Conservation (phyloP, 2,113 vertebrate genomes). For the Ptyas mucosa region DNA sequence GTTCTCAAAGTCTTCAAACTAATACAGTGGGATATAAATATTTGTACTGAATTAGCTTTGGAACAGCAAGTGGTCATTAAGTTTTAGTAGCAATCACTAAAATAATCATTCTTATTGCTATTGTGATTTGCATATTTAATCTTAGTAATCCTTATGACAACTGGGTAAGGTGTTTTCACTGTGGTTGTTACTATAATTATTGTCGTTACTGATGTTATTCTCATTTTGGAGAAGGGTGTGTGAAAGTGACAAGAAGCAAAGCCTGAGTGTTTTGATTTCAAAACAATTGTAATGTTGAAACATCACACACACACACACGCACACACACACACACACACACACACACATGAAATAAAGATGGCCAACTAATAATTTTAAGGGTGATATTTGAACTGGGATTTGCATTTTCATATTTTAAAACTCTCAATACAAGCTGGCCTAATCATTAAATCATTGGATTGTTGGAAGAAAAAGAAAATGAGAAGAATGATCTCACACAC, state of each 20-base stretch:
- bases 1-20: constrained; percentile 1
- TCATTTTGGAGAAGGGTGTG: background rate
- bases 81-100: background rate
- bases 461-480: background rate
- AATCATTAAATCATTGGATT: background rate
- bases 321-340: no score
- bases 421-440: background rate
- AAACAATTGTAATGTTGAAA: background rate
- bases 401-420: background rate
- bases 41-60: constrained; percentile 1
- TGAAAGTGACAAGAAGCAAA: background rate
- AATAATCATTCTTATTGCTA: background rate
- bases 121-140: constrained; percentile 1
- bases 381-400: background rate
- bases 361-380: background rate
- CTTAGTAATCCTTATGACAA: background rate
- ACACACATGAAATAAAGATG: background rate
- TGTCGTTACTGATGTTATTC: background rate
- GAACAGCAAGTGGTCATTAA: background rate
- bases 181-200: background rate
- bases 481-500: background rate
- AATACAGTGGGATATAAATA: constrained; percentile 2
- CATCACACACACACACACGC: background rate
- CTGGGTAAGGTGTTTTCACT: background rate
- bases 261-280: background rate